Evolutionary conservation across 2,113 vertebrate genomes (phyloP), one percentile per base, ranked within the genome.

Genomic region (Terrapene triunguis): DNA sequence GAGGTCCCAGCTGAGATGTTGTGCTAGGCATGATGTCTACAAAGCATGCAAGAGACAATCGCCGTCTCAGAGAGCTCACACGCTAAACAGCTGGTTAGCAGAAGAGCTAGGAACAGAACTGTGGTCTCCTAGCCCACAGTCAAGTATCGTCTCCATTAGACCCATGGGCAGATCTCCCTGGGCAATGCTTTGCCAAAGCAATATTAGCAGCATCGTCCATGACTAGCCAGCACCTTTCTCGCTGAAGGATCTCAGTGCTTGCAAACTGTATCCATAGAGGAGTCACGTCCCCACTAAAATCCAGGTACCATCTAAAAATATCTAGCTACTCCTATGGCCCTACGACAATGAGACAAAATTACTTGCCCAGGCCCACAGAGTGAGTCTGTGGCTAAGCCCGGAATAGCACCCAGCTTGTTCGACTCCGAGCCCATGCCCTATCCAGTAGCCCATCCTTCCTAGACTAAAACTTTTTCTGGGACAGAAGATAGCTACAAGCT

Each of bases 21-120:
- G 32, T 8, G 62, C 55, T 27, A 57, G 55, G 55, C 55, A 27
- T 69, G 62, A n/a, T 19, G 3, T 16, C 14, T 69, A 69, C 62
- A 4, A 47, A 29, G 48, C 55, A 27, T 12, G 10, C 10, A 27
- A 6, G 1, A 10, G 32, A 9, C 47, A 7, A 21, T 80, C 32
- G 6, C 35, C 1, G 1, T 5, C 86, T 16, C 24, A 0, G 57
- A 48, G 72, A n/a, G 4, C 0, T 0, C 32, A 44, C n/a, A 44
- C 51, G 59, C 13, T 1, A 19, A 27, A 53, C 1, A 38, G 80
- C 59, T 50, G 62, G 47, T 14, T 42, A 85, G 42, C 35, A n/a
- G 55, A 35, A 51, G 82, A 29, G 79, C 82, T 1, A 27, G 17
- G 62, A 69, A 69, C 35, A 69, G n/a, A 38, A 72, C n/a, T 19